Base-by-base conservation (phyloP, 2,113 vertebrate species). In the Oreotragus oreotragus region DNA sequence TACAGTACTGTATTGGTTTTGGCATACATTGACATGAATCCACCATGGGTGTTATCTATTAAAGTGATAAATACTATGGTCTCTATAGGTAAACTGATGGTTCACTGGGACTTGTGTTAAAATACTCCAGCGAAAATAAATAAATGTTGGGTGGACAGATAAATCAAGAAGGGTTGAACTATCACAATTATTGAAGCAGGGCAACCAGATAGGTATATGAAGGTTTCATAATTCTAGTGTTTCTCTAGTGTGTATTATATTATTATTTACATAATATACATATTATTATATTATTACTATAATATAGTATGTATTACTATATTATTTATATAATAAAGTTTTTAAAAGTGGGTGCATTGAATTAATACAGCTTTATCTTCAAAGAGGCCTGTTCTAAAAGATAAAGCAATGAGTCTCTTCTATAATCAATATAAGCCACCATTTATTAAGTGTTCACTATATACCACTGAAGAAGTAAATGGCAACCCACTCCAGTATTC, bases 91-190 rank as follows among this genome's bases (percentile, higher is more conserved):
- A 79, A 91, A 88, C 14, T 36, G 70, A 92, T 39, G 25, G 16
- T 81, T 94, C 6, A 86, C 23, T 83, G n/a, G 14, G 30, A 91
- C 33, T 91, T 80, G n/a, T 28, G 47, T 90, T 79, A 96, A 95
- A 93, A 88, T 60, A 84, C 70, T 76, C 70, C 13, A 84, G 64
- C 7, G 79, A 73, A 97, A 96, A 96, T 55, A 77, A 81, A 81
- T 27, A 9, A 21, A 47, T 53, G 17, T 43, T 51, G 47, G 9
- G 33, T 92, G 16, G 21, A 57, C 8, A 96, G 33, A 96, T 66
- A 21, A 92, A 95, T 83, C 25, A 90, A 95, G 16, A 83, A 93
- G 27, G 49, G 28, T 4, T 60, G 33, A 88, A 88, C n/a, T 88
- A 19, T 51, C 47, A 80, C 47, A 93, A 55, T 79, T 79, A 89